Base-by-base conservation (phyloP, 2,888 invertebrate genomes). In the Drosophila flavopinicola region DNA sequence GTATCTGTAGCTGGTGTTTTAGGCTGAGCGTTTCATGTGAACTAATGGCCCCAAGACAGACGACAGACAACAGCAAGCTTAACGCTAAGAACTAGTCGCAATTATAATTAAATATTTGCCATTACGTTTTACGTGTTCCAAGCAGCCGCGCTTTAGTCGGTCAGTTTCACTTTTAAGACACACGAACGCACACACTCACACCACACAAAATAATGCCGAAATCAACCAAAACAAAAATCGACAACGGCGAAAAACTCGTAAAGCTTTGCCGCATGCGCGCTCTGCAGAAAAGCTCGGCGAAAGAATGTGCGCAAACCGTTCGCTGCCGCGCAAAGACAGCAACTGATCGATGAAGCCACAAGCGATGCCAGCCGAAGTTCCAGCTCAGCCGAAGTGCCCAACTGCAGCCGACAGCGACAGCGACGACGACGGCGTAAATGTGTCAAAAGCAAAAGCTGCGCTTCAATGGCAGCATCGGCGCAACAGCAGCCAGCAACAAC, bases 381-480 rank as follows among this genome's bases (percentile, higher is more conserved):
- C 23, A 13, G 7, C 23, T 11, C 7, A 37, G 33, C 33, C 56
- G 45, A 60, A 33, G 61, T 39, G 45, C n/a, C 11, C 33, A 53
- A 63, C 37, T 30, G 15, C 23, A 53, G 51, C 11, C 57, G 56
- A 38, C 64, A 35, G 35, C 17, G 11, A 24, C 49, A 30, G 37
- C 48, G 20, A 57, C 33, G 41, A 32, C 59, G 45, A 32, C 61
- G 47, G 66, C 61, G 56, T 65, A 79, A 68, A 75, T 78, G 78
- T 85, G 78, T 78, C 85, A 85, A 82, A 78, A 78, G 85, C 78
- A 78, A 78, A 82, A 80, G 82, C 85, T 70, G 60, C 63, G 78
- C 85, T 74, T 78, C 49, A 69, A 53, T 58, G 44, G 39, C 33
- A 42, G 35, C 47, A 13, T 6, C 48, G 35, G 15, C 20, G 37